phyloP scores from a whole-genome alignment of 2,113 vertebrate genomes.

The Apeltes quadracus region DNA sequence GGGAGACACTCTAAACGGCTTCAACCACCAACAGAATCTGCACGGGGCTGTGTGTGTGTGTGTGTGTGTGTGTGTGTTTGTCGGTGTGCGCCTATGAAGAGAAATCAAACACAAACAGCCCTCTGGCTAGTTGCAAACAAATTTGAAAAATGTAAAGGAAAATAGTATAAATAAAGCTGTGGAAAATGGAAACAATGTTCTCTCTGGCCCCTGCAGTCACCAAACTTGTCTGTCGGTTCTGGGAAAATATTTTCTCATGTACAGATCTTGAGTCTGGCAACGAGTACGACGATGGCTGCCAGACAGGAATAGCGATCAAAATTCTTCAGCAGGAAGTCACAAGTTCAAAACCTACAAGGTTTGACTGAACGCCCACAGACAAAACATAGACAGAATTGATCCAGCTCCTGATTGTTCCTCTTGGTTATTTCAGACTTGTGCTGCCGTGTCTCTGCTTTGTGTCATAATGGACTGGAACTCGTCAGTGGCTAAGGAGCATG shows the following conservation, averaged over 20 bases:
- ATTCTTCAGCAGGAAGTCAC: constrained; percentile 69
- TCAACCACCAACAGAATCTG: constrained; percentile 58
- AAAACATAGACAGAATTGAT: constrained; percentile 42
- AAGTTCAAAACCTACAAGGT: too few species aligned
- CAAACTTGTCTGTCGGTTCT: constrained; percentile 57
- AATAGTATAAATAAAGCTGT: constrained; percentile 47
- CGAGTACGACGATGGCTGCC: constrained; percentile 60
- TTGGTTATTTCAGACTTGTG: constrained; percentile 15
- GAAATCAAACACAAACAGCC: constrained; percentile 71
- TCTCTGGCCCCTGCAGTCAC: constrained; percentile 20
- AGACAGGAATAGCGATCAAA: constrained; percentile 60
- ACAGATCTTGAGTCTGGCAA: constrained; percentile 64
- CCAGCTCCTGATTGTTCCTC: constrained; percentile 26
- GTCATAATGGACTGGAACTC: constrained; percentile 28
- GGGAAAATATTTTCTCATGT: constrained; percentile 73
- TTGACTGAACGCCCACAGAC: too few species aligned
- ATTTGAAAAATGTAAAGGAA: constrained; percentile 53
- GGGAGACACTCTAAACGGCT: constrained; percentile 67
- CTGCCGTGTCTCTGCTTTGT: constrained; percentile 36
- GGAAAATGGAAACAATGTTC: constrained; percentile 43
- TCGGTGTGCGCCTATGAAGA: constrained; percentile 19
- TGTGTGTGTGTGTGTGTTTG: constrained; percentile 37
- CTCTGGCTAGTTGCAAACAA: constrained; percentile 60
- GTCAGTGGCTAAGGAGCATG: constrained; percentile 35
- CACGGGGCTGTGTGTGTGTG: constrained; percentile 41